Conservation (phyloP, 2,888 invertebrate genomes). For the Hirtodrosophila confusa region DNA sequence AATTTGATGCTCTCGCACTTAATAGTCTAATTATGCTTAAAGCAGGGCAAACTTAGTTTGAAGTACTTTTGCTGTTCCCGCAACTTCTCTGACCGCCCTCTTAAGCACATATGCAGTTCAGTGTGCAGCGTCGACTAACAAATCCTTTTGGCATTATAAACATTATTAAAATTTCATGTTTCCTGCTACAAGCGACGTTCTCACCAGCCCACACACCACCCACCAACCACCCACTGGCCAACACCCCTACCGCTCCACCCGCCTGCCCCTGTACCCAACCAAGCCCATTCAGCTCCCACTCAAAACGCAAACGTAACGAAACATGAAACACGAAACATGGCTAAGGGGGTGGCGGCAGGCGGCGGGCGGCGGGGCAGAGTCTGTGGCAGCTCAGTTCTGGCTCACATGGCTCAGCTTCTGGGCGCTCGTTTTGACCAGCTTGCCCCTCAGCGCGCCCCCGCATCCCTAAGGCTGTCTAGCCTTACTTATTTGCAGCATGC, state of each 20-base stretch:
- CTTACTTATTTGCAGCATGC: conserved; percentile 77
- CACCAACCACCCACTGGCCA: conserved; percentile 14
- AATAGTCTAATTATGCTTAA: too few relatives aligned
- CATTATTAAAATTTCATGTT: conserved; percentile 81
- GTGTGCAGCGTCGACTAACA: conserved; percentile 73
- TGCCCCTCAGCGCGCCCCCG: conserved; percentile 4
- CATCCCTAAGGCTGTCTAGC: conserved; percentile 71
- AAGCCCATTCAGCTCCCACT: conserved; percentile 49
- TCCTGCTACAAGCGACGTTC: conserved; percentile 62
- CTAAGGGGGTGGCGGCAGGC: conserved; percentile 1
- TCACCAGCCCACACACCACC: conserved; percentile 19
- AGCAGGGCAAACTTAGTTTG: too few relatives aligned
- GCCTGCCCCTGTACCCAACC: neutral
- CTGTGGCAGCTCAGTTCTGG: conserved; percentile 22
- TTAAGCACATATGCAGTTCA: conserved; percentile 44
- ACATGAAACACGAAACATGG: conserved; percentile 68
- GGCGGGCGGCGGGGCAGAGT: neutral
- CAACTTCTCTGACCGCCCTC: conserved; percentile 22
- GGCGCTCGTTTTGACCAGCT: conserved; percentile 44
- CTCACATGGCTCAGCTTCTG: conserved; percentile 35
- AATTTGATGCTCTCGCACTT: too few relatives aligned
- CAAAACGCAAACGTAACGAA: conserved; percentile 73
- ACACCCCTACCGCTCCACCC: conserved; percentile 13
- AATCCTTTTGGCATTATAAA: conserved; percentile 81
- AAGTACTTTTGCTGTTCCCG: too few relatives aligned